These are phyloP conservation scores for Diloba caeruleocephala DNA, from an alignment of 2,888 invertebrate genomes.

Conservation along the genomic window DNA sequence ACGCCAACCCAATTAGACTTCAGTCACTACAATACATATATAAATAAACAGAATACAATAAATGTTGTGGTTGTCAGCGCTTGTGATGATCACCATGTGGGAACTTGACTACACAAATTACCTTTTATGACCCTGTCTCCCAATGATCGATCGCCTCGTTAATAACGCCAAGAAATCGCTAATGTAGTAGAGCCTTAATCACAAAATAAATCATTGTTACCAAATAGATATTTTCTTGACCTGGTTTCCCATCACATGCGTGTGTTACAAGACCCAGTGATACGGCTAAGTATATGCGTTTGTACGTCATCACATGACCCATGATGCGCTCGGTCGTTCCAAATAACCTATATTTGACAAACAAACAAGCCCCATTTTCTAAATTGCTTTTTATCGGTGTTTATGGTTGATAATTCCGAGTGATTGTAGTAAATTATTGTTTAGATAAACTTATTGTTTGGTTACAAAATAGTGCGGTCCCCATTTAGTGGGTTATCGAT, in stretches of 20 bases:
- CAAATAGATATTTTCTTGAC: conserved; percentile 44
- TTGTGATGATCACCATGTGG: no score
- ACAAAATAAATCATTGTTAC: conserved; percentile 15
- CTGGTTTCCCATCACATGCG: conserved; percentile 23
- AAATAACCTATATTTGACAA: conserved; percentile 38
- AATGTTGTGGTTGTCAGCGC: no score
- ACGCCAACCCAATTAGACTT: no score
- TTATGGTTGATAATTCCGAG: conserved; percentile 22
- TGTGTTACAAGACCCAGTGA: conserved; percentile 18
- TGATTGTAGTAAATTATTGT: conserved; percentile 50
- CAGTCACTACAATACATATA: no score
- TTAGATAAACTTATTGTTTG: conserved; percentile 42
- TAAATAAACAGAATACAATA: no score
- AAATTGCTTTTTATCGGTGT: conserved; percentile 42
- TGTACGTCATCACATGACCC: conserved; percentile 38
- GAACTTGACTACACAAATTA: no score
- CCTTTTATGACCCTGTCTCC: no score
- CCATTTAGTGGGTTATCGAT: conserved; percentile 33
- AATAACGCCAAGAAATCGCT: background rate
- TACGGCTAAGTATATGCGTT: conserved; percentile 23
- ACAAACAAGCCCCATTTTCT: conserved; percentile 42
- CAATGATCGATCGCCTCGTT: no score
- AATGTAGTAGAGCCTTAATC: background rate
- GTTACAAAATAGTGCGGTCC: conserved; percentile 33
- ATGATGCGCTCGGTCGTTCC: conserved; percentile 5